Evolutionary conservation across 2,113 vertebrate genomes (phyloP).

Genomic region (Datnioides undecimradiatus): DNA sequence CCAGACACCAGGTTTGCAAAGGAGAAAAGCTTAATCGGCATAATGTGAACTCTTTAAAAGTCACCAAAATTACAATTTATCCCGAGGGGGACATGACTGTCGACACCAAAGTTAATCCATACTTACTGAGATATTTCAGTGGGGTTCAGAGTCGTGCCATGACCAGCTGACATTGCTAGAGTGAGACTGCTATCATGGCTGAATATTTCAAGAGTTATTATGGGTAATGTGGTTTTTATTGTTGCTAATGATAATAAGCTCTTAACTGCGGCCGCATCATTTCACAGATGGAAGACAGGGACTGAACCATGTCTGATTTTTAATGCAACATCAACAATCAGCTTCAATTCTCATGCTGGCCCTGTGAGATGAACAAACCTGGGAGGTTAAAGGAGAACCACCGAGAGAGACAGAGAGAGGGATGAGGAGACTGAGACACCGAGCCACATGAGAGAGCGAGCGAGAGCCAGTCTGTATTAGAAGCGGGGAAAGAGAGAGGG

Average conservation of each 20-base stretch:
- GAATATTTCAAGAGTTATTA: not conserved
- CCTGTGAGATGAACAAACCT: not conserved
- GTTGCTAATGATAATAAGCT: not conserved
- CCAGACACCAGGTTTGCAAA: too few relatives aligned
- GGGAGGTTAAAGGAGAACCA: conserved; percentile 4
- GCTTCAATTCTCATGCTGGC: conserved; percentile 15
- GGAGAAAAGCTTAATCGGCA: too few relatives aligned
- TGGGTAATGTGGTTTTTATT: not conserved
- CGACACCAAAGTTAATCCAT: too few relatives aligned
- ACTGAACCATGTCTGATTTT: not conserved
- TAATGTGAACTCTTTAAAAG: too few relatives aligned
- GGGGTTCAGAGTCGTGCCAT: not conserved
- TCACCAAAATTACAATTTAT: not conserved
- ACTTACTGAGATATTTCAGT: not conserved
- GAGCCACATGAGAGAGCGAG: conserved; percentile 15
- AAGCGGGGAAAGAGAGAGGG: not conserved
- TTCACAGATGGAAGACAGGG: not conserved
- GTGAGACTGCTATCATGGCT: too few relatives aligned
- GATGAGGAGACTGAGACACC: not conserved
- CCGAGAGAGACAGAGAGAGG: not conserved
- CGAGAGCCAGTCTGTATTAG: not conserved
- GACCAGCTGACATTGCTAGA: not conserved
- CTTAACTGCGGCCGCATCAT: not conserved
- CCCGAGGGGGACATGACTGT: too few relatives aligned
- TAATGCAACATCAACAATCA: conserved; percentile 19